A percentile compares a stretch with the other conserved stretches of the same genome.
Conservation (phyloP, 2,797 vertebrate genomes). For the Orestias chungarensis region DNA sequence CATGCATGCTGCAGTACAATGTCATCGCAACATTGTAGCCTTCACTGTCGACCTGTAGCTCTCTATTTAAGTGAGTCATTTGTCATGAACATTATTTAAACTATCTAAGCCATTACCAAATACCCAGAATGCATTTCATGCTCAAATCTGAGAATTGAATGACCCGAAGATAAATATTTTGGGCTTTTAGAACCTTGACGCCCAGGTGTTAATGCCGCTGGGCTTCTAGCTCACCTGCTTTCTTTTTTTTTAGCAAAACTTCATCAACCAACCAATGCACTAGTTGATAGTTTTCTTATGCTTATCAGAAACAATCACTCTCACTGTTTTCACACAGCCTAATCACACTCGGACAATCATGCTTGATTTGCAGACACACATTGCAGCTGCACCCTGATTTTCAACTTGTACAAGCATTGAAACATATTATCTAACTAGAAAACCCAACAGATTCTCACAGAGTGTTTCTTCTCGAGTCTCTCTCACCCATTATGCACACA, state of each 20-base stretch:
- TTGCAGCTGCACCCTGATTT: background rate
- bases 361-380: background rate
- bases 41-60: slow-evolving; percentile 50
- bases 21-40: slow-evolving; percentile 32
- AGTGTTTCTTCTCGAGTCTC: background rate
- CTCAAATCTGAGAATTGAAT: slow-evolving; percentile 9
- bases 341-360: background rate
- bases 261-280: slow-evolving; percentile 15
- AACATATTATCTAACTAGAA: background rate
- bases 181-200: background rate
- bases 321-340: background rate
- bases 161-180: slow-evolving; percentile 43
- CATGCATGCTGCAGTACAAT: slow-evolving; percentile 26
- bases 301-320: background rate
- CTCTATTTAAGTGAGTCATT: slow-evolving; percentile 26
- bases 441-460: slow-evolving; percentile 2
- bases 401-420: background rate
- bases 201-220: background rate
- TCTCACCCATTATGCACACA: slow-evolving; percentile 4
- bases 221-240: background rate
- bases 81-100: slow-evolving; percentile 32
- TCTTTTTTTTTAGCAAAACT: slow-evolving; percentile 14
- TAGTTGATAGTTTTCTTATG: slow-evolving; percentile 9
- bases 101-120: slow-evolving; percentile 30
- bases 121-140: slow-evolving; percentile 45